Evolutionary conservation across 2,113 vertebrate genomes (phyloP).

Genomic region (Nannospalax galili): DNA sequence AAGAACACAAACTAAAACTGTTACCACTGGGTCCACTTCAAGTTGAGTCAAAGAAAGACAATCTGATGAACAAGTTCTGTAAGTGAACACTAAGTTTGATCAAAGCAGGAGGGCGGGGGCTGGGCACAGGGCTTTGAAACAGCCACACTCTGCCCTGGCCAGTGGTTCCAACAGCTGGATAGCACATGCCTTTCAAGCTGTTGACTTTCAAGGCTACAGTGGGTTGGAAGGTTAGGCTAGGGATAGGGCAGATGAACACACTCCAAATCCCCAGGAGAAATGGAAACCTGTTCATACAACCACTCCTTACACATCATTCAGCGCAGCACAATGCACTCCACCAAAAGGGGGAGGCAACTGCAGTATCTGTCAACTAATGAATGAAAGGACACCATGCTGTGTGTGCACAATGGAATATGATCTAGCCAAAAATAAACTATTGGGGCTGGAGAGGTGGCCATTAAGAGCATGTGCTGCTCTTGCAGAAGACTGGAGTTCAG

Average conservation of each 20-base stretch:
- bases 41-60: neutral
- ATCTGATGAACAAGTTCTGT: neutral
- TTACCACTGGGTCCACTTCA: neutral
- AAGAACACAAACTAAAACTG: neutral
- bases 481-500: neutral
- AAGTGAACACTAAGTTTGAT: neutral
- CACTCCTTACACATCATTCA: neutral
- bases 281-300: neutral
- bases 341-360: neutral
- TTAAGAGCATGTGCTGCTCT: neutral
- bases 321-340: neutral
- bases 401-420: neutral
- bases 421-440: neutral
- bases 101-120: neutral
- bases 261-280: neutral
- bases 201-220: neutral
- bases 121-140: neutral
- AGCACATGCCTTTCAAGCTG: neutral
- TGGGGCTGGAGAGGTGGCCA: neutral
- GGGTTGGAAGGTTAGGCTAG: neutral
- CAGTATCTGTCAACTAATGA: neutral
- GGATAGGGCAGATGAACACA: neutral
- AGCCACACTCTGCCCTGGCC: neutral
- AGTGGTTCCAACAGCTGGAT: neutral
- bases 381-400: neutral